phyloP scores from a whole-genome alignment of 1,140 invertebrate genomes.

The Drosophila seguyi region DNA sequence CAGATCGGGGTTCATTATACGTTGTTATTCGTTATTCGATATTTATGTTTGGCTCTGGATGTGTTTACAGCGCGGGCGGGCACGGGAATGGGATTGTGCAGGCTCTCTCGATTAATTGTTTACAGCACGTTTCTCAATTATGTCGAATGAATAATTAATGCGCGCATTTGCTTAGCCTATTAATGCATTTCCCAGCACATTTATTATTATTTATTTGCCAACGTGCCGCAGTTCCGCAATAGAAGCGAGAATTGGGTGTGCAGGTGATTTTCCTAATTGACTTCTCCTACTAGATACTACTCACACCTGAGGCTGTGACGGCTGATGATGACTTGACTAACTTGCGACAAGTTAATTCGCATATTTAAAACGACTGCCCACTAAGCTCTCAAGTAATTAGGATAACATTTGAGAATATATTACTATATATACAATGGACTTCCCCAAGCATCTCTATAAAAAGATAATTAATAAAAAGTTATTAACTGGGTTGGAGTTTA shows the following conservation, averaged over 20 bases:
- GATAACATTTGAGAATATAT: background rate
- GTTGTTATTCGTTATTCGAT: slow-evolving; percentile 24
- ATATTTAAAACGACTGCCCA: background rate
- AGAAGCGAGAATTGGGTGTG: slow-evolving; percentile 46
- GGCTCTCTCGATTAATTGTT: slow-evolving; percentile 58
- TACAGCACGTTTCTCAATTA: slow-evolving; percentile 66
- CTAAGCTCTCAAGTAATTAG: slow-evolving; percentile 3
- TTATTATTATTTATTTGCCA: slow-evolving; percentile 73
- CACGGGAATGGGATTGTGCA: slow-evolving; percentile 17
- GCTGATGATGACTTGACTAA: slow-evolving; percentile 1
- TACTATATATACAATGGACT: background rate
- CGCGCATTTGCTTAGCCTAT: slow-evolving; percentile 52
- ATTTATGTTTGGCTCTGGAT: slow-evolving; percentile 53
- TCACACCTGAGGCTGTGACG: slow-evolving; percentile 2
- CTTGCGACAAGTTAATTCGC: slow-evolving; percentile 8
- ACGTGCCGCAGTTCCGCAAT: slow-evolving; percentile 68
- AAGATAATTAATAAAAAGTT: slow-evolving; percentile 2
- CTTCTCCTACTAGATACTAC: slow-evolving; percentile 16
- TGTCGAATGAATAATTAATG: slow-evolving; percentile 60
- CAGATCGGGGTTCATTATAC: slow-evolving; percentile 12
- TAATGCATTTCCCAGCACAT: slow-evolving; percentile 70
- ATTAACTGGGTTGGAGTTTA: slow-evolving; percentile 6
- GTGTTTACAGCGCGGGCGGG: slow-evolving; percentile 19
- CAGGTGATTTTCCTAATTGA: slow-evolving; percentile 61
- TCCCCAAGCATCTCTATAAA: slow-evolving; percentile 3